Percentiles rank a stretch among this genome's conserved stretches.
phyloP scores from a whole-genome alignment of 1,140 invertebrate genomes.

The Lithobius niger region DNA sequence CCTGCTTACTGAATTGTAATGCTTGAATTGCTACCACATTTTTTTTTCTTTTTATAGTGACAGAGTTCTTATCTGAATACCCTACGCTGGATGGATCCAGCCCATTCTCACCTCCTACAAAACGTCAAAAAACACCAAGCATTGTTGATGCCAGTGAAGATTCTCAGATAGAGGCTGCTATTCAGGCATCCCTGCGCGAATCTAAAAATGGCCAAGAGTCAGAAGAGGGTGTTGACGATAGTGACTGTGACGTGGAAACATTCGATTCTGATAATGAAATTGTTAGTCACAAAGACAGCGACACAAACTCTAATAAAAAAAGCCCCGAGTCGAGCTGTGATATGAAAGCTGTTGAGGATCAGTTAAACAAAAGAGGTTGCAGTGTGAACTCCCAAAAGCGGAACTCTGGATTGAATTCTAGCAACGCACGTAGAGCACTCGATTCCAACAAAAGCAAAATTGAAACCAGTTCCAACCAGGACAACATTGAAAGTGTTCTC shows the following conservation, averaged over 20 bases:
- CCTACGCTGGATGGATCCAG: slow-evolving; percentile 22
- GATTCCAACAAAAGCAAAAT: too few relatives aligned
- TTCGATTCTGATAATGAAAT: slow-evolving; percentile 30
- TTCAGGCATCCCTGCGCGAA: slow-evolving; percentile 31
- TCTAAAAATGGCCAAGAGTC: slow-evolving; percentile 11
- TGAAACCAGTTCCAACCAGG: too few relatives aligned
- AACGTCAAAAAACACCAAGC: slow-evolving; percentile 16
- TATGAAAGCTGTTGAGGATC: too few relatives aligned
- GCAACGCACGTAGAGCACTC: too few relatives aligned
- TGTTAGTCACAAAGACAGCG: too few relatives aligned
- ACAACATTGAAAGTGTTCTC: too few relatives aligned
- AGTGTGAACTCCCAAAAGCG: too few relatives aligned
- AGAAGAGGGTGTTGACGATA: slow-evolving; percentile 23
- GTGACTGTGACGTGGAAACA: slow-evolving; percentile 29
- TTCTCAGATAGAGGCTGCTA: slow-evolving; percentile 35
- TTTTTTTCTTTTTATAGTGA: slow-evolving; percentile 20
- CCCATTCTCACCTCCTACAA: not conserved
- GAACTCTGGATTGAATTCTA: too few relatives aligned
- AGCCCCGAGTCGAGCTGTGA: too few relatives aligned
- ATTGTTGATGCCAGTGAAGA: slow-evolving; percentile 37
- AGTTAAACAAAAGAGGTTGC: too few relatives aligned
- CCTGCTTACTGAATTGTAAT: too few relatives aligned
- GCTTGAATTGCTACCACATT: not conserved
- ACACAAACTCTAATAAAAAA: too few relatives aligned
- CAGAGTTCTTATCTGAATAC: slow-evolving; percentile 27